A percentile compares a stretch with the other conserved stretches of the same genome.
phyloP scores from a whole-genome alignment of 2,797 vertebrate species.

The Limnodromus scolopaceus region DNA sequence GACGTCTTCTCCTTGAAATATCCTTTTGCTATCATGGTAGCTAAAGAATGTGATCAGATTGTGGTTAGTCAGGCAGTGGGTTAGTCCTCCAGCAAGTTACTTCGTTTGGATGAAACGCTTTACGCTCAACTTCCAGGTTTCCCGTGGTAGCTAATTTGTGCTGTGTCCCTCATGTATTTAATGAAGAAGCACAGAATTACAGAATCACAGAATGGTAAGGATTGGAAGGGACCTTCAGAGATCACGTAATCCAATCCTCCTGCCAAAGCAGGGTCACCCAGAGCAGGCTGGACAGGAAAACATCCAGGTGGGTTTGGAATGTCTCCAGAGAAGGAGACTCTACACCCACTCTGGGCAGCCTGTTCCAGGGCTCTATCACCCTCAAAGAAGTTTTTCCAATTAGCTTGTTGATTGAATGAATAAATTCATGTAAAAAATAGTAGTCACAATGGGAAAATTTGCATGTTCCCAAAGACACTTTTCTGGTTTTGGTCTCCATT shows the following conservation, averaged over 20 bases:
- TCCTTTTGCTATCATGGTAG: not conserved
- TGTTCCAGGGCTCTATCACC: not conserved
- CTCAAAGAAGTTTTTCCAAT: not conserved
- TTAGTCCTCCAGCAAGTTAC: not conserved
- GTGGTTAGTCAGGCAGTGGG: not conserved
- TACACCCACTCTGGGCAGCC: not conserved
- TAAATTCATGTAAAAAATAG: not conserved
- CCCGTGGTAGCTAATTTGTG: not conserved
- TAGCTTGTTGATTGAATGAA: not conserved
- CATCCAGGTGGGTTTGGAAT: not conserved
- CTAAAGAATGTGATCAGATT: not conserved
- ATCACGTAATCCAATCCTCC: not conserved
- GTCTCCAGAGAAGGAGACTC: not conserved
- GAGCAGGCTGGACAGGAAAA: not conserved
- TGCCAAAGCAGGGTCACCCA: not conserved
- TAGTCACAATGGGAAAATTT: not conserved
- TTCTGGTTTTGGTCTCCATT: not conserved
- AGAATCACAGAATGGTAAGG: not conserved
- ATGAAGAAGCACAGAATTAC: not conserved
- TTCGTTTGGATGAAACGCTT: not conserved
- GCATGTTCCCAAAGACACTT: not conserved
- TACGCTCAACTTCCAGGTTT: not conserved
- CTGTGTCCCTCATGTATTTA: not conserved
- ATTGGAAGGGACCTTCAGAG: not conserved
- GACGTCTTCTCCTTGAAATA: not conserved